Evolutionary conservation across 2,113 vertebrate genomes (phyloP).

Genomic region (Eublepharis macularius): DNA sequence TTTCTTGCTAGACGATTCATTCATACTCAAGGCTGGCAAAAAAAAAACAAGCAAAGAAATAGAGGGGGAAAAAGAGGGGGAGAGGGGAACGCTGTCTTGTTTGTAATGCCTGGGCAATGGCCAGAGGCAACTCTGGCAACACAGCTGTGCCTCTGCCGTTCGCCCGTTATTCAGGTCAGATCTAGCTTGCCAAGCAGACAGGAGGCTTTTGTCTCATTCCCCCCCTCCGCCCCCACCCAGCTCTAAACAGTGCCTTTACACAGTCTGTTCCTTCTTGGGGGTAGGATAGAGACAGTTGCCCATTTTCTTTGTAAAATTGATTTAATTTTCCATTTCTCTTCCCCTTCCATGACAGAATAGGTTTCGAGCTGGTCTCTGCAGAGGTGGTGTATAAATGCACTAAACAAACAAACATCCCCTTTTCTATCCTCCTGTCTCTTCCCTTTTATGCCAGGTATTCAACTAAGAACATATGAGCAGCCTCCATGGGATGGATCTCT

Average conservation of each 20-base stretch:
- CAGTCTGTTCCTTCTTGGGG: neutral
- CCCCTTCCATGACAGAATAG: too few species aligned
- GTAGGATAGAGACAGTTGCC: neutral
- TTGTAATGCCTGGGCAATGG: neutral
- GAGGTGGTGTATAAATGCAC: too few species aligned
- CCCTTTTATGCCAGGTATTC: neutral
- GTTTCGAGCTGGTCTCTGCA: neutral
- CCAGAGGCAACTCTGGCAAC: constrained; percentile 13
- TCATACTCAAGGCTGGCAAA: constrained; percentile 2
- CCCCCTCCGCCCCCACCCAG: neutral
- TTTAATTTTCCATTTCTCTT: neutral
- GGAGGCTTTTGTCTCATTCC: neutral
- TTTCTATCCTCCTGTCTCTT: neutral
- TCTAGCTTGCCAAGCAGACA: constrained; percentile 18
- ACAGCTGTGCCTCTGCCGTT: constrained; percentile 21
- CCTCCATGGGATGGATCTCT: neutral
- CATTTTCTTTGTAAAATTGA: neutral
- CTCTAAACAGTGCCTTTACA: neutral
- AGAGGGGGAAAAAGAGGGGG: too few species aligned
- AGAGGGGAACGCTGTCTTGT: neutral
- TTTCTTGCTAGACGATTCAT: neutral
- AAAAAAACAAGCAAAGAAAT: too few species aligned
- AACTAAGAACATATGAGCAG: neutral
- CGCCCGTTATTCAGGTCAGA: constrained; percentile 17
- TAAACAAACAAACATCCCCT: neutral